Evolutionary conservation across 2,113 vertebrate species (phyloP).

Genomic region (Todiramphus chloris): DNA sequence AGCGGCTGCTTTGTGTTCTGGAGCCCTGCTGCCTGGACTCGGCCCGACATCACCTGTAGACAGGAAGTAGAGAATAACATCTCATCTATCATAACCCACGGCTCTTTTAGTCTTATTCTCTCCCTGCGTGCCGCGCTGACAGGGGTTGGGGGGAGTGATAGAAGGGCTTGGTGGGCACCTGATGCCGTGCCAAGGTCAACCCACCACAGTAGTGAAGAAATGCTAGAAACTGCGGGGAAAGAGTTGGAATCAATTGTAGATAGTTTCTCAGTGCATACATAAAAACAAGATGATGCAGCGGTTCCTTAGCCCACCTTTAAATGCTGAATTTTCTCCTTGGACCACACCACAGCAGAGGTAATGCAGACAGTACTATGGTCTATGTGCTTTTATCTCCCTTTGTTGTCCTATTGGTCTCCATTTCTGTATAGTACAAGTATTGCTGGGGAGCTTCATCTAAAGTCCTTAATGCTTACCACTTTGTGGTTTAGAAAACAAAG

Average conservation of each 20-base stretch:
- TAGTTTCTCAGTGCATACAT: background rate
- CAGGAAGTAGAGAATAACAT: too few relatives aligned
- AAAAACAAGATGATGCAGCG: background rate
- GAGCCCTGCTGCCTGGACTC: too few relatives aligned
- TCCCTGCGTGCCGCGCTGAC: too few relatives aligned
- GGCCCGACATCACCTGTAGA: too few relatives aligned
- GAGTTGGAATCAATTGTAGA: background rate
- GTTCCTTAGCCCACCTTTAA: background rate
- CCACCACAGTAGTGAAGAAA: background rate
- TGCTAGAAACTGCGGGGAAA: background rate
- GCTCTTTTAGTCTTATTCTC: too few relatives aligned
- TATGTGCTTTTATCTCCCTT: accelerated
- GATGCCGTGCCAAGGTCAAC: too few relatives aligned
- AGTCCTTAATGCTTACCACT: background rate
- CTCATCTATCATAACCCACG: too few relatives aligned
- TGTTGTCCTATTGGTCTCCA: background rate
- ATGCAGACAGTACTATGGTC: background rate
- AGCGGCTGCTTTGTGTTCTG: too few relatives aligned
- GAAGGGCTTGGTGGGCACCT: too few relatives aligned
- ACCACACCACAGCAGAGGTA: background rate
- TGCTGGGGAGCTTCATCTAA: background rate
- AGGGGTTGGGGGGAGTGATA: too few relatives aligned
- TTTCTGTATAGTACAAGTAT: background rate
- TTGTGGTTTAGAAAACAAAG: background rate
- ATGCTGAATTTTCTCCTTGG: background rate